These are phyloP conservation scores for Agonopterix subpropinquella DNA, from an alignment of 2,888 invertebrate species.

Conservation along the genomic window DNA sequence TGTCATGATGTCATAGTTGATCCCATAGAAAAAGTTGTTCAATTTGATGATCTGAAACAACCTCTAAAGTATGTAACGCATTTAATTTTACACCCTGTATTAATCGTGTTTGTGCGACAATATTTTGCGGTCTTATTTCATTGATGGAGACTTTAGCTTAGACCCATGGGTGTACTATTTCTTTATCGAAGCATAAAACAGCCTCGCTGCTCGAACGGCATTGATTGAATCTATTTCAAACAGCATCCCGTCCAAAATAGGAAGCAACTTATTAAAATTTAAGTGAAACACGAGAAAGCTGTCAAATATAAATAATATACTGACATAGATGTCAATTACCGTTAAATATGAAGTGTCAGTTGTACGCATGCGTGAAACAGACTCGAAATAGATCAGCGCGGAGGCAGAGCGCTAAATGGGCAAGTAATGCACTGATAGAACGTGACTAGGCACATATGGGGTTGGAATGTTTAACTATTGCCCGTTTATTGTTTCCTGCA, in stretches of 20 bases:
- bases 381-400: constrained; percentile 14
- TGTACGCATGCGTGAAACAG: constrained; percentile 16
- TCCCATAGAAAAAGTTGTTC: too few relatives aligned
- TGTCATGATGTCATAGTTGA: too few relatives aligned
- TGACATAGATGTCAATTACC: constrained; percentile 33
- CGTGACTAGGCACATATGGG: constrained; percentile 25
- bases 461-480: constrained; percentile 4
- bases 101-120: too few relatives aligned
- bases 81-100: too few relatives aligned
- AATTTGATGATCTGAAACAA: too few relatives aligned
- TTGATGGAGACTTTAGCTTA: too few relatives aligned
- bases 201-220: too few relatives aligned
- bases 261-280: neutral
- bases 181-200: too few relatives aligned
- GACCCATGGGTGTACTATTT: too few relatives aligned
- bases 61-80: too few relatives aligned
- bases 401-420: constrained; percentile 3
- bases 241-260: neutral
- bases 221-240: neutral
- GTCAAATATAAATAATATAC: constrained; percentile 9
- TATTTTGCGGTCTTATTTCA: too few relatives aligned
- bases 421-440: constrained; percentile 17
- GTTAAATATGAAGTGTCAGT: constrained; percentile 29
- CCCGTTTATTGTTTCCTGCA: constrained; percentile 44
- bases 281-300: neutral